phyloP scores from a whole-genome alignment of 2,797 vertebrate species.

The Borostomias antarcticus region DNA sequence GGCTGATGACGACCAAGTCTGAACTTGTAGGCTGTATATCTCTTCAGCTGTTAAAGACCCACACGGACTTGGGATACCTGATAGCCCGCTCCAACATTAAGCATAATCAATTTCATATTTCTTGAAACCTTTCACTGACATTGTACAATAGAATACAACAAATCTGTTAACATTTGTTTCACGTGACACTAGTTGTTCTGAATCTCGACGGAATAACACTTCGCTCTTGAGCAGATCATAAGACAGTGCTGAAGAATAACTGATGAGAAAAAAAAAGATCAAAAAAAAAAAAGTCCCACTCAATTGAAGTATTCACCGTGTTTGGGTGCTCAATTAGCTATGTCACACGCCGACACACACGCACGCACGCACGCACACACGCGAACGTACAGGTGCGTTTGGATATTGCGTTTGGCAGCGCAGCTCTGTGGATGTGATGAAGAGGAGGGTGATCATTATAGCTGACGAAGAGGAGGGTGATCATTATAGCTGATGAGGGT shows the following conservation, averaged over 20 bases:
- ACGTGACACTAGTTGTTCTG: background rate
- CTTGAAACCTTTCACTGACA: background rate
- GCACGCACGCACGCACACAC: background rate
- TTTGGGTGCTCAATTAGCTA: slow-evolving; percentile 19
- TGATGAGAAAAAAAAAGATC: no score
- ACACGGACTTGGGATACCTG: background rate
- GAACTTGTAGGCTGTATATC: slow-evolving; percentile 2
- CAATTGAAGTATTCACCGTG: background rate
- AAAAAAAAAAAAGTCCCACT: background rate
- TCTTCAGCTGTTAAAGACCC: background rate
- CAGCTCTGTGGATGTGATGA: slow-evolving; percentile 53
- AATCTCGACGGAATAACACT: background rate
- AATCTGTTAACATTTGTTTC: no score
- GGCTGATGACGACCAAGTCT: slow-evolving; percentile 2
- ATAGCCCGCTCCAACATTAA: background rate
- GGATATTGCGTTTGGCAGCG: slow-evolving; percentile 67
- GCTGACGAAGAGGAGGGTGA: slow-evolving; percentile 78
- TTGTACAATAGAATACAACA: background rate
- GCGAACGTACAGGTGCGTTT: slow-evolving; percentile 43
- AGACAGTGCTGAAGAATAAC: background rate
- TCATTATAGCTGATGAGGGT: slow-evolving; percentile 82
- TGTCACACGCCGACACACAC: slow-evolving; percentile 10
- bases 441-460: slow-evolving; percentile 79
- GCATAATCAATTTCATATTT: background rate
- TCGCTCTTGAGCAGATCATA: background rate